phyloP scores from a whole-genome alignment of 2,113 vertebrate species.

The Suricata suricatta region DNA sequence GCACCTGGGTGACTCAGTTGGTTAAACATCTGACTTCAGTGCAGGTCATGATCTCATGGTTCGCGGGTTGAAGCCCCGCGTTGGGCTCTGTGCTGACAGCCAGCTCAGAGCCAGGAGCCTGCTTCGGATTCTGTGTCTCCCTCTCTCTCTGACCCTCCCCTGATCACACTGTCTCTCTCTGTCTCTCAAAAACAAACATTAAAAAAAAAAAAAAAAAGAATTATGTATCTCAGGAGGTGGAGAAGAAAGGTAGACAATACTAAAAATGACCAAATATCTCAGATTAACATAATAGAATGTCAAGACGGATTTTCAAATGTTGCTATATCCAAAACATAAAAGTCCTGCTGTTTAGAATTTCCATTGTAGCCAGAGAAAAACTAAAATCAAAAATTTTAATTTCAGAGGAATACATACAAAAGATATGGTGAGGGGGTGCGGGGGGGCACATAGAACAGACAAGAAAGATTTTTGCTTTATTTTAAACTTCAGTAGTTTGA shows the following conservation, averaged over 20 bases:
- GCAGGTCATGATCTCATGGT: no score
- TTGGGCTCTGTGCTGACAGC: no score
- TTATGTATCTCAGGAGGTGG: not conserved
- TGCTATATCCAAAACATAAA: not conserved
- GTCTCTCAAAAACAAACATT: no score
- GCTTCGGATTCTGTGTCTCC: no score
- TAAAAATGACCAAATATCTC: not conserved
- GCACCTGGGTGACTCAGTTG: no score
- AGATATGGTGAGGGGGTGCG: accelerated
- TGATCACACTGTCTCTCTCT: no score
- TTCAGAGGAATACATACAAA: not conserved
- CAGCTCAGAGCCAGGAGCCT: no score
- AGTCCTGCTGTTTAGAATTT: not conserved
- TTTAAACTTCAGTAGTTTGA: not conserved
- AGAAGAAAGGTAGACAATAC: not conserved
- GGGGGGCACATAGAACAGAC: not conserved
- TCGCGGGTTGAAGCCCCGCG: no score
- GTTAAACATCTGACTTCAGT: no score
- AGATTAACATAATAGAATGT: not conserved
- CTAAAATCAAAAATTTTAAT: not conserved
- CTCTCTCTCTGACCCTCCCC: no score
- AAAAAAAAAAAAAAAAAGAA: not conserved
- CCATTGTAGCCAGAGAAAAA: not conserved
- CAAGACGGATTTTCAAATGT: not conserved
- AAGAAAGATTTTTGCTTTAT: not conserved